Evolutionary conservation across 2,888 invertebrate species (phyloP).

Genomic region (Eupithecia exiguata): DNA sequence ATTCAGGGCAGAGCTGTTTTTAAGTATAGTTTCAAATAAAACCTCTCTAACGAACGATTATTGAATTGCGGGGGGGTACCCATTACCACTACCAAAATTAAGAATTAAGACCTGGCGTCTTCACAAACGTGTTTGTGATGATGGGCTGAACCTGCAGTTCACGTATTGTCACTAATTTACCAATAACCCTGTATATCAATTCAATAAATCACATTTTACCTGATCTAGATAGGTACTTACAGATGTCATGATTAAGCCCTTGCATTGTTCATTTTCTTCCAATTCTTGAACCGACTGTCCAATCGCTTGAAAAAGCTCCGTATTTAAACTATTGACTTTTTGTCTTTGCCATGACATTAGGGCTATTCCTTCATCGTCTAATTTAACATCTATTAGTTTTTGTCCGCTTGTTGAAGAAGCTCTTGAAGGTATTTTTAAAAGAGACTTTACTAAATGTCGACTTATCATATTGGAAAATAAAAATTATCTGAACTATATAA

Average conservation of each 20-base stretch:
- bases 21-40: too few relatives aligned
- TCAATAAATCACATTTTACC: not conserved
- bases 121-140: too few relatives aligned
- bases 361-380: slow-evolving; percentile 85
- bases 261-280: slow-evolving; percentile 81
- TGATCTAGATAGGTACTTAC: slow-evolving; percentile 65
- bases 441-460: not conserved
- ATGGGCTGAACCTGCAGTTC: too few relatives aligned
- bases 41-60: too few relatives aligned
- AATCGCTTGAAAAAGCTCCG: slow-evolving; percentile 85
- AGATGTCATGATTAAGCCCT: slow-evolving; percentile 90
- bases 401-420: slow-evolving; percentile 16
- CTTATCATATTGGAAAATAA: not conserved
- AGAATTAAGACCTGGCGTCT: too few relatives aligned
- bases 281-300: slow-evolving; percentile 82
- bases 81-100: too few relatives aligned
- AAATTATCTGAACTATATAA: not conserved
- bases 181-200: too few relatives aligned
- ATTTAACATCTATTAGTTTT: slow-evolving; percentile 37
- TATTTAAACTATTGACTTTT: slow-evolving; percentile 90
- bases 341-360: slow-evolving; percentile 86
- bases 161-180: too few relatives aligned
- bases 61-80: too few relatives aligned
- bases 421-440: slow-evolving; percentile 9
- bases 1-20: too few relatives aligned